Conservation (phyloP, 2,113 vertebrate genomes). For the Amphiprion percula region DNA sequence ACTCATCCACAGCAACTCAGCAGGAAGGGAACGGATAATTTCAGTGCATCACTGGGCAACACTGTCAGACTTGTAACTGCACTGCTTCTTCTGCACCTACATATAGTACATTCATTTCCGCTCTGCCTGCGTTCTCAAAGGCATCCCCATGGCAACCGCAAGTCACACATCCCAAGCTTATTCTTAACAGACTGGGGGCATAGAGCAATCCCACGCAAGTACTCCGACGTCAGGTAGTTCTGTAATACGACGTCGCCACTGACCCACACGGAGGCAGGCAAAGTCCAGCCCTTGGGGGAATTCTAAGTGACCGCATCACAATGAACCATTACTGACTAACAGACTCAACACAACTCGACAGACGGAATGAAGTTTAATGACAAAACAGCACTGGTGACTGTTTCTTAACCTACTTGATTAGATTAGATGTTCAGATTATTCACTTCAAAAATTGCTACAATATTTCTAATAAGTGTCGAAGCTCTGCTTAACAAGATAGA, state of each 20-base stretch:
- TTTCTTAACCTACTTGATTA: neutral
- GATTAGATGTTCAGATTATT: neutral
- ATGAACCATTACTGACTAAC: neutral
- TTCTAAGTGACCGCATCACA: conserved; percentile 15
- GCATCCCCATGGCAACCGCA: conserved; percentile 75
- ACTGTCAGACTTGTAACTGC: conserved; percentile 49
- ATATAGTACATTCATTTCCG: conserved; percentile 62
- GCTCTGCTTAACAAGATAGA: conserved; percentile 6
- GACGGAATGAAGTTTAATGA: neutral
- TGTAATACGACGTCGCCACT: conserved; percentile 31
- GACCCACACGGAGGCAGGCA: conserved; percentile 36
- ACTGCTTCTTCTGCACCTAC: conserved; percentile 55
- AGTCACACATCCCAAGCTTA: conserved; percentile 60
- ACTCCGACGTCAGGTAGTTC: conserved; percentile 53
- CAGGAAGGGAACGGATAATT: conserved; percentile 4
- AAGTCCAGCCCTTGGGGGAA: conserved; percentile 49
- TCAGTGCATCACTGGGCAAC: conserved; percentile 42
- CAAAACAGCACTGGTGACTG: neutral
- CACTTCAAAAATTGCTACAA: neutral
- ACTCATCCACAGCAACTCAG: neutral
- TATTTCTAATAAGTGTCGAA: neutral
- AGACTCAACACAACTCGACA: neutral
- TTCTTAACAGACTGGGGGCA: conserved; percentile 47
- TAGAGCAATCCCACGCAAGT: conserved; percentile 55
- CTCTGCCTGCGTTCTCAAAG: conserved; percentile 47